Evolutionary conservation across 2,888 invertebrate genomes (phyloP), one percentile per base, ranked within the genome.

Genomic region (Merodon equestris): DNA sequence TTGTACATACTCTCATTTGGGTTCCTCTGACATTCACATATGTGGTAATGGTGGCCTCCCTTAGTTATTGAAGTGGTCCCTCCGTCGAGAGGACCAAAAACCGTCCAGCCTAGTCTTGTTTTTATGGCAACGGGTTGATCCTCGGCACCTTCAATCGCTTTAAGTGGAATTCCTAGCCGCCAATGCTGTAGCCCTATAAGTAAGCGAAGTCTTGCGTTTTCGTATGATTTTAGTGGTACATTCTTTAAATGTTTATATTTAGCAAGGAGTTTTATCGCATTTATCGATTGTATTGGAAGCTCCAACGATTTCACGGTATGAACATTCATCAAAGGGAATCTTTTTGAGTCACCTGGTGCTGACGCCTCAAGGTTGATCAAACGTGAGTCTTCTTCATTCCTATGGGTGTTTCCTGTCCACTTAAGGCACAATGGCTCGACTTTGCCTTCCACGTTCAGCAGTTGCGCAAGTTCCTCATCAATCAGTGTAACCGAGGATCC

Each of bases 401-500:
- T 19, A 5, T 47, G 47, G 1, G 54, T 66, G 13, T 66, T 47
- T 10, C 17, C 13, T 0, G 64, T 66, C 64, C 64, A 66, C n/a
- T 66, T 66, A 7, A 67, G 57, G 42, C 57, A 57, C 9, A 67
- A 9, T 1, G 57, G 57, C 4, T 67, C 38, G 7, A 19, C 7
- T 13, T 34, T 13, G 1, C 57, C 50, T n/a, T 50, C 42, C 1
- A 15, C 66, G n/a, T 36, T 15, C n/a, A 67, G 12, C 9, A 19
- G 10, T 9, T 27, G 0, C 0, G 47, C 66, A 0, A 66, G 10
- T 1, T 15, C 15, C 27, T 54, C 54, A 10, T 56, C 66, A 0
- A 66, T n/a, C 0, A 66, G 13, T 0, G 66, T 45, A 42, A 68
- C 36, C 7, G 47, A 68, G 1, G 68, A 60, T 9, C 54, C 60